phyloP scores from a whole-genome alignment of 2,797 vertebrate genomes.

The Fundulus diaphanus region DNA sequence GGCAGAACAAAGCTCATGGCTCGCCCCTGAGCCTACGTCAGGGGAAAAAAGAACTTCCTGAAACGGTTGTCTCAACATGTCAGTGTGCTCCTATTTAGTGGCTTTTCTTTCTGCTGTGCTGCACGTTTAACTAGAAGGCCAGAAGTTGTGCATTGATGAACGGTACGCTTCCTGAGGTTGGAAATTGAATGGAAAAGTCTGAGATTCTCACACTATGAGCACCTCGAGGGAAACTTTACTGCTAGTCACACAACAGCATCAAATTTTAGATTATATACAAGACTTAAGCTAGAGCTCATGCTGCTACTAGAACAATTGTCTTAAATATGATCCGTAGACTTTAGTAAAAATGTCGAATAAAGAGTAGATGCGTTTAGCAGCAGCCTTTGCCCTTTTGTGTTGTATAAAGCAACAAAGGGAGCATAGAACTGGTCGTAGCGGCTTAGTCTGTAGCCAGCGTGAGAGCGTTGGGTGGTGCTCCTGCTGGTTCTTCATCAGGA shows the following conservation, averaged over 20 bases:
- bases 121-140: background rate
- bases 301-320: background rate
- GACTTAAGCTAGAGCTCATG: background rate
- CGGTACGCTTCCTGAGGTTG: background rate
- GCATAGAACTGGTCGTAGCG: background rate
- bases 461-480: too few relatives aligned
- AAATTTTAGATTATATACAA: background rate
- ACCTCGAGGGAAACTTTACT: background rate
- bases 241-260: too few relatives aligned
- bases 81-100: background rate
- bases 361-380: background rate
- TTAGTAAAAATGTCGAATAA: too few relatives aligned
- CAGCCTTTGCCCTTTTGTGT: background rate
- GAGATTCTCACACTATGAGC: background rate
- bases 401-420: background rate
- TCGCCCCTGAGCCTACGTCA: background rate
- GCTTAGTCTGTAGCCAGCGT: background rate
- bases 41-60: background rate
- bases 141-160: background rate
- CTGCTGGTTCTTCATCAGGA: background rate
- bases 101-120: background rate
- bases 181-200: too few relatives aligned
- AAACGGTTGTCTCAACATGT: background rate
- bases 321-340: too few relatives aligned
- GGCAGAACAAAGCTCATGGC: conserved; percentile 15